A percentile compares a stretch with the other conserved stretches of the same genome.
These are phyloP conservation scores for Agelastica alni DNA, from an alignment of 2,888 invertebrate species.

Conservation along the genomic window DNA sequence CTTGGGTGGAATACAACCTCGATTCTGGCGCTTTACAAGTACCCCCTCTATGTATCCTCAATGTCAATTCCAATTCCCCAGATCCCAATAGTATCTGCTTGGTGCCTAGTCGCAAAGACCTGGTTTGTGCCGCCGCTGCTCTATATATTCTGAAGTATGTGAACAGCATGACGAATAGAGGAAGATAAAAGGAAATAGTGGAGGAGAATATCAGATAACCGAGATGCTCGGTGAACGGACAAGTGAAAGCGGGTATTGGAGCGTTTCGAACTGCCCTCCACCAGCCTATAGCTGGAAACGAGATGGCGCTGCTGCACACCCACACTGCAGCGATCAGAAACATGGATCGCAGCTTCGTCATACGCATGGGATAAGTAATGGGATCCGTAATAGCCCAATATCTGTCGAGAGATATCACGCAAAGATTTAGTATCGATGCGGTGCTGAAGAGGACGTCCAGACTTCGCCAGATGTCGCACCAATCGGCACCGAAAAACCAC, in stretches of 20 bases:
- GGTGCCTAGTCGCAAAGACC: constrained; percentile 87
- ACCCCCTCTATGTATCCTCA: constrained; percentile 93
- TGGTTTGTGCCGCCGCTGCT: constrained; percentile 90
- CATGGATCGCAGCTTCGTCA: constrained; percentile 87
- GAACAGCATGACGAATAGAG: constrained; percentile 96
- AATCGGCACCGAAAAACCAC: constrained; percentile 93
- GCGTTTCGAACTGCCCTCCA: constrained; percentile 87
- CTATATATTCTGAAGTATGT: constrained; percentile 96
- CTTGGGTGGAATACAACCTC: constrained; percentile 63
- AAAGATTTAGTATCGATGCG: constrained; percentile 95
- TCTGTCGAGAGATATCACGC: constrained; percentile 94
- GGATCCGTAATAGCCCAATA: constrained; percentile 99
- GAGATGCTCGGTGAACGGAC: constrained; percentile 95
- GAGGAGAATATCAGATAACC: constrained; percentile 97
- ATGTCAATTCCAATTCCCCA: constrained; percentile 83
- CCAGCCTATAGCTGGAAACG: constrained; percentile 97
- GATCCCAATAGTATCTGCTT: constrained; percentile 86
- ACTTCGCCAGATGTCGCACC: constrained; percentile 98
- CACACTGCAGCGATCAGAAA: constrained; percentile 92
- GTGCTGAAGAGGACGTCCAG: constrained; percentile 96
- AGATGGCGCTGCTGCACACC: constrained; percentile 95
- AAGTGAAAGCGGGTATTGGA: constrained; percentile 81
- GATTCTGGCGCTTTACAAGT: constrained; percentile 63
- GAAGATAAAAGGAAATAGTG: constrained; percentile 96
- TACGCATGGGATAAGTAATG: constrained; percentile 93